Evolutionary conservation across 2,113 vertebrate genomes (phyloP).

Genomic region (Camelus dromedarius): DNA sequence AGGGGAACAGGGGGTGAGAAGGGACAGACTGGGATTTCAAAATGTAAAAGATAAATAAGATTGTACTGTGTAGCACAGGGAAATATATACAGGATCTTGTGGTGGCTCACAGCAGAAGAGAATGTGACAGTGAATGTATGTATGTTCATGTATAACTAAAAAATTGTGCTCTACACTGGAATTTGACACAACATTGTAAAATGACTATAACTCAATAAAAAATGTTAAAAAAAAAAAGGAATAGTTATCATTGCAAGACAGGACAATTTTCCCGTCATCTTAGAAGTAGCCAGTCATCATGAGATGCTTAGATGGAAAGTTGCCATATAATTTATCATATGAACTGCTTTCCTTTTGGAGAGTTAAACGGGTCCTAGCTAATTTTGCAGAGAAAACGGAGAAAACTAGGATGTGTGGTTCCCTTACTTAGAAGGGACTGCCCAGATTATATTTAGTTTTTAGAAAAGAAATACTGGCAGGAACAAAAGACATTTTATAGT

Average conservation of each 20-base stretch:
- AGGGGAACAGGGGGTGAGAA: too few species aligned
- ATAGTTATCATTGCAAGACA: not conserved
- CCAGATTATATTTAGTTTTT: not conserved
- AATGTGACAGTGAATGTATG: too few species aligned
- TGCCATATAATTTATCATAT: not conserved
- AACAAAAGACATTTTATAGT: not conserved
- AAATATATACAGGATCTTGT: too few species aligned
- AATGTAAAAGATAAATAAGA: too few species aligned
- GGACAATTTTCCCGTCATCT: not conserved
- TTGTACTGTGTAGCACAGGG: too few species aligned
- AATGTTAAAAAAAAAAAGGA: not conserved
- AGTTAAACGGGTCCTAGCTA: not conserved
- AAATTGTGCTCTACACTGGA: too few species aligned
- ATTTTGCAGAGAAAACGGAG: constrained; percentile 1
- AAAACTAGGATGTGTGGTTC: not conserved
- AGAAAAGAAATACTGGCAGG: not conserved
- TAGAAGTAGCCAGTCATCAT: not conserved
- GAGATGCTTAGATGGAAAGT: not conserved
- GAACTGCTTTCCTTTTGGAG: not conserved
- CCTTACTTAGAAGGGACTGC: not conserved
- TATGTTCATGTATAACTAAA: too few species aligned
- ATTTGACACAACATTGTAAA: too few species aligned
- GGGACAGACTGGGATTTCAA: too few species aligned
- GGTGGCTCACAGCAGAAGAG: too few species aligned
- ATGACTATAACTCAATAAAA: too few species aligned